Evolutionary conservation across 2,113 vertebrate genomes (phyloP).

Genomic region (Ahaetulla prasina): DNA sequence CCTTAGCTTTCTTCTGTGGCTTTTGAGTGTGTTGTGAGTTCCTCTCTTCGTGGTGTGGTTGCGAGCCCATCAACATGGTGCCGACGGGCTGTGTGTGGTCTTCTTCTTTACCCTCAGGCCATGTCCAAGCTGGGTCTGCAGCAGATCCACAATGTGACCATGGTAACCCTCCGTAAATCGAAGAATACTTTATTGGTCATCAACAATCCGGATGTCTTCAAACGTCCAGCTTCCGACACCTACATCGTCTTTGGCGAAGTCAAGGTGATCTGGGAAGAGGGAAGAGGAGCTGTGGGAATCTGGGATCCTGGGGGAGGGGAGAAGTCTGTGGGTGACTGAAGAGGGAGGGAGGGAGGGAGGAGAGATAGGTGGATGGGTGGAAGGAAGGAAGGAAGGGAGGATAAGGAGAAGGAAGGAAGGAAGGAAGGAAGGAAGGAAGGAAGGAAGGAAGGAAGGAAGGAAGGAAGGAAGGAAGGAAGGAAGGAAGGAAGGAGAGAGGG

Average conservation of each 20-base stretch:
- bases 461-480: no score
- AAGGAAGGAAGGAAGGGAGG: no score
- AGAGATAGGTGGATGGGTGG: no score
- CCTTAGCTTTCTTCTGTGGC: neutral
- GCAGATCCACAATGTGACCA: constrained; percentile 90
- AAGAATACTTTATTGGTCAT: constrained; percentile 98
- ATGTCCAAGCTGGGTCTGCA: constrained; percentile 96
- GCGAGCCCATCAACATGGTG: no score
- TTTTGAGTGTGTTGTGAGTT: no score
- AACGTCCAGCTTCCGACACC: constrained; percentile 93
- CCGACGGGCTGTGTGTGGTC: neutral
- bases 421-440: no score
- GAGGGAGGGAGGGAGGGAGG: neutral
- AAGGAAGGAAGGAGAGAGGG: no score
- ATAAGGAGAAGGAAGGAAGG: no score
- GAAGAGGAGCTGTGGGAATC: fast-evolving
- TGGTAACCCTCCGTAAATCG: constrained; percentile 96
- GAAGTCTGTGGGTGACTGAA: neutral
- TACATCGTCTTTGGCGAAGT: constrained; percentile 97
- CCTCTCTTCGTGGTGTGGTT: no score
- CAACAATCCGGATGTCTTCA: constrained; percentile 93
- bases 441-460: no score
- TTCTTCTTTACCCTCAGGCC: constrained; percentile 68
- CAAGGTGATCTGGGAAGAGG: constrained; percentile 69
- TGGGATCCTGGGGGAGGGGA: no score